phyloP scores from a whole-genome alignment of 2,113 vertebrate species.

The Gracilinanus agilis region DNA sequence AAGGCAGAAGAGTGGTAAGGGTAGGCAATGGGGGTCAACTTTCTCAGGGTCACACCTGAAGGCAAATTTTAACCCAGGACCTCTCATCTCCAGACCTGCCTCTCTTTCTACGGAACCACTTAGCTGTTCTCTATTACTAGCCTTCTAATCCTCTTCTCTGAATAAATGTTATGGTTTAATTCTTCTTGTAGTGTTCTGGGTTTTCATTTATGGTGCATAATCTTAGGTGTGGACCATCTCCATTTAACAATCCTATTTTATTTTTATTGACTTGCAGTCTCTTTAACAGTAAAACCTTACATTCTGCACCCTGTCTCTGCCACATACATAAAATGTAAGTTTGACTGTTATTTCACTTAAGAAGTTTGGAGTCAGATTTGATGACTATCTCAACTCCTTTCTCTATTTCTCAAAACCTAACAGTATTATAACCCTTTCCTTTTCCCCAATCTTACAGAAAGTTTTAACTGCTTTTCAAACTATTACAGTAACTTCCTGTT shows the following conservation, averaged over 20 bases:
- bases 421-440: not conserved
- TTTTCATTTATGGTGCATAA: not conserved
- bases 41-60: no score
- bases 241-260: not conserved
- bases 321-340: not conserved
- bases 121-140: not conserved
- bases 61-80: no score
- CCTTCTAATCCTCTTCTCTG: not conserved
- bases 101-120: no score
- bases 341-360: not conserved
- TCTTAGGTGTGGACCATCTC: not conserved
- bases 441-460: not conserved
- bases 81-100: no score
- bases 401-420: not conserved
- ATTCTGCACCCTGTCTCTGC: not conserved
- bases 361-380: not conserved
- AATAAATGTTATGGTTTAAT: no score
- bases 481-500: not conserved
- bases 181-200: not conserved
- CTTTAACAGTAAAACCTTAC: not conserved
- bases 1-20: no score
- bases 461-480: not conserved
- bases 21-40: no score
- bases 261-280: not conserved
- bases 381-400: not conserved